Percentiles rank a stretch among this genome's conserved stretches.
Conservation (phyloP, 1,140 invertebrate species). For the Drosophila gunungcola region DNA sequence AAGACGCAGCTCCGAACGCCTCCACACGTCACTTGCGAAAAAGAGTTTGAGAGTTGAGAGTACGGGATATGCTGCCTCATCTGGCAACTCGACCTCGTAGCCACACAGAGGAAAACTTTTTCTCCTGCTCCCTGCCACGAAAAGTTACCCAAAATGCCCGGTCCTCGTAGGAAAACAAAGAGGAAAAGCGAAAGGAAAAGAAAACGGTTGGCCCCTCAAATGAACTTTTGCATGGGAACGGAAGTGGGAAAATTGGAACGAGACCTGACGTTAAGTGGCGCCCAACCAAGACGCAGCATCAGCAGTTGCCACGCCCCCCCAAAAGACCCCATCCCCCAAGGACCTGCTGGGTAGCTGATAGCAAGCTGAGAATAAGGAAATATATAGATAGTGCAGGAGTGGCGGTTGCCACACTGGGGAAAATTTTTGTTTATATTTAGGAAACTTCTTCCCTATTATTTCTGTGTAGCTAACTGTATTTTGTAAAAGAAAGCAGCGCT, state of each 20-base stretch:
- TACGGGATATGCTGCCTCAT: constrained; percentile 47
- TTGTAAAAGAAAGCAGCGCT: no score
- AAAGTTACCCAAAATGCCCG: constrained; percentile 51
- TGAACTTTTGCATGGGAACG: constrained; percentile 58
- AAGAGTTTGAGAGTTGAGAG: constrained; percentile 10
- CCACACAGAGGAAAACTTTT: constrained; percentile 41
- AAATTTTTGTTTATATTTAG: background rate
- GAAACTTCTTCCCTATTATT: no score
- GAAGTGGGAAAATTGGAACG: constrained; percentile 22
- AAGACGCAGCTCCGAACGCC: constrained; percentile 18
- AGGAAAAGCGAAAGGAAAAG: constrained; percentile 10
- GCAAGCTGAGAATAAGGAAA: constrained; percentile 21
- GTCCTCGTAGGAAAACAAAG: constrained; percentile 10
- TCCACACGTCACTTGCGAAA: constrained; percentile 12
- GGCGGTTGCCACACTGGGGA: constrained; percentile 1
- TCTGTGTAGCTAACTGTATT: no score
- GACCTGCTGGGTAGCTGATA: constrained; percentile 61
- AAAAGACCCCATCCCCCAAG: background rate
- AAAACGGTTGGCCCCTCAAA: constrained; percentile 46
- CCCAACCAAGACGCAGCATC: constrained; percentile 67
- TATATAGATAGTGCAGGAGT: constrained; percentile 6
- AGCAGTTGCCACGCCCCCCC: constrained; percentile 34
- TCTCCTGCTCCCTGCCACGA: constrained; percentile 36
- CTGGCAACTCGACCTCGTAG: constrained; percentile 49
- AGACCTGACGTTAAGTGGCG: constrained; percentile 65